These are phyloP conservation scores for Pteropus alecto DNA, from an alignment of 2,113 vertebrate species.

Conservation along the genomic window DNA sequence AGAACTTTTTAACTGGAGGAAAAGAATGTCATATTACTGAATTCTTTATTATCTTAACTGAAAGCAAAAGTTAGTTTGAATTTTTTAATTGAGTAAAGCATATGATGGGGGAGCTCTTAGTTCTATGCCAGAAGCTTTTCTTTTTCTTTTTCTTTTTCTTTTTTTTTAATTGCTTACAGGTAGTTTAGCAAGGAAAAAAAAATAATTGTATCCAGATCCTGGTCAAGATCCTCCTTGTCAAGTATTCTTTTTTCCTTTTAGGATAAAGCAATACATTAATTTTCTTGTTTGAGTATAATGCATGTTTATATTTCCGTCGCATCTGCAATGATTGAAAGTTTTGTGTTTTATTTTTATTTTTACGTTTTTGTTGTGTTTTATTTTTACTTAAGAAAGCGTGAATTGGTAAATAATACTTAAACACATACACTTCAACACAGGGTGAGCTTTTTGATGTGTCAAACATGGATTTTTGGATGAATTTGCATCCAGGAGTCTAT, in stretches of 20 bases:
- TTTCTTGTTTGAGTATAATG: background rate
- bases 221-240: background rate
- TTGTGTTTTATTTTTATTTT: background rate
- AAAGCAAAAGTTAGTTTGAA: background rate
- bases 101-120: background rate
- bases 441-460: background rate
- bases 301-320: background rate
- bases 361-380: background rate
- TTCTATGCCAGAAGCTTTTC: background rate
- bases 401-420: background rate
- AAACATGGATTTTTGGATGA: background rate
- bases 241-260: background rate
- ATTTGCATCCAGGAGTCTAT: background rate
- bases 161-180: background rate
- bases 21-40: background rate
- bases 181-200: background rate
- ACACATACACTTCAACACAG: background rate
- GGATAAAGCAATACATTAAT: background rate
- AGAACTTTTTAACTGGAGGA: background rate
- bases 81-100: background rate
- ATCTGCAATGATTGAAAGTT: background rate
- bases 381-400: background rate
- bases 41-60: background rate
- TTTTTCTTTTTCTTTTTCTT: background rate
- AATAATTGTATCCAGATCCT: background rate